Evolutionary conservation across 1,140 invertebrate species (phyloP), one percentile per base, ranked within the genome.

Genomic region (Calosoma granatense): DNA sequence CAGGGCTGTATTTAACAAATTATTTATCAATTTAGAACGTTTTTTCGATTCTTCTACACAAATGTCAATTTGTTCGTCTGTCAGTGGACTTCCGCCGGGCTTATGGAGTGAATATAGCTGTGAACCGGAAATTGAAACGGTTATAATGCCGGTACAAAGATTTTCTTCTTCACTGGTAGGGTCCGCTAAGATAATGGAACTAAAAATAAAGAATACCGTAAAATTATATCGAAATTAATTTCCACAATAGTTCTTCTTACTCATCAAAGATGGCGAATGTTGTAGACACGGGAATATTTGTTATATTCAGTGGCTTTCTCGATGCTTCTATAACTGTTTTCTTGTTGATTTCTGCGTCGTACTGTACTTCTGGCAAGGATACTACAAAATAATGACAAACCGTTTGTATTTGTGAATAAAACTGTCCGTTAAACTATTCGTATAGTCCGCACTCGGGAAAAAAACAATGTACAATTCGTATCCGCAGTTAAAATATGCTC

Each of bases 221-320:
- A 60, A 55, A 54, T 55, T 36, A 26, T 47, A 52, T 21, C 15
- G 19, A 54, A 47, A 58, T 53, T 54, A 41, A 53, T 51, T 47
- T 21, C 51, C 51, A 22, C 21, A 56, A 60, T 59, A 78, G n/a
- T n/a, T n/a, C n/a, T n/a, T n/a, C 75, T 75, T 71, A 85, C 82
- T 84, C 74, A 60, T 86, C 81, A 74, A 87, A 89, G 61, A 87
- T 69, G 21, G 81, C 80, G 76, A 86, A 87, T 47, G 86, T 87
- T 53, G 81, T 82, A 20, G 83, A 79, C n/a, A 86, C 76, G 47
- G 86, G 83, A 41, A 78, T 67, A 56, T 72, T 76, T 63, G 74
- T 67, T 1, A 89, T 57, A 51, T 76, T 74, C 56, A 90, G 66
- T 20, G 69, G 68, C 60, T 64, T 78, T 70, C 71, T 76, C 1